Percentiles rank a stretch among this genome's conserved stretches.
Evolutionary conservation across 1,140 invertebrate genomes (phyloP).

Genomic region (Zaprionus gabonicus): DNA sequence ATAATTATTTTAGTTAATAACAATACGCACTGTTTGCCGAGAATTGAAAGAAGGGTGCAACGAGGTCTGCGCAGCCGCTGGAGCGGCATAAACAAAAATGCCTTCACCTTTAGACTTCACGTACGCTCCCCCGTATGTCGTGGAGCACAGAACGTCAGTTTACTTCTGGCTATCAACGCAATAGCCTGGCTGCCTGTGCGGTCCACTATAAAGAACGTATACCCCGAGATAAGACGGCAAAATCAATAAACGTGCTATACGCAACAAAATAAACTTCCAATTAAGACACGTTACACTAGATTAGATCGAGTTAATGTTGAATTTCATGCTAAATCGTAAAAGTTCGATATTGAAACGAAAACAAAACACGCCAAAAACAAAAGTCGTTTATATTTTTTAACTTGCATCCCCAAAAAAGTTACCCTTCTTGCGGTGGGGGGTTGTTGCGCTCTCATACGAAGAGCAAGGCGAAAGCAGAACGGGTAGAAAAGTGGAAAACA

Average conservation of each 20-base stretch:
- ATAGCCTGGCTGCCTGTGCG: slow-evolving; percentile 49
- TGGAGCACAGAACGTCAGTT: slow-evolving; percentile 57
- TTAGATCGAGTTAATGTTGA: slow-evolving; percentile 70
- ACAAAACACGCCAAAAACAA: slow-evolving; percentile 7
- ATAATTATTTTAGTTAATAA: slow-evolving; percentile 9
- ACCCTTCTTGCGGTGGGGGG: slow-evolving; percentile 41
- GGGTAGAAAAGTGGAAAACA: slow-evolving; percentile 26
- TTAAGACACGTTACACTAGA: slow-evolving; percentile 36
- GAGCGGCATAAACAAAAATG: slow-evolving; percentile 80
- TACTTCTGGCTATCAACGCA: slow-evolving; percentile 63
- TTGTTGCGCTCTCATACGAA: slow-evolving; percentile 37
- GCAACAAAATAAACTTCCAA: slow-evolving; percentile 46
- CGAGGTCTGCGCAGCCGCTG: slow-evolving; percentile 49
- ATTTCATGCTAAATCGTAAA: slow-evolving; percentile 53
- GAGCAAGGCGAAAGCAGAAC: not conserved
- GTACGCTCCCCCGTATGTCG: slow-evolving; percentile 15
- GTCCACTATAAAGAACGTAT: slow-evolving; percentile 15
- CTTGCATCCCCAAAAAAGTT: slow-evolving; percentile 40
- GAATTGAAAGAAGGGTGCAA: not conserved
- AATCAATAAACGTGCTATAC: slow-evolving; percentile 75
- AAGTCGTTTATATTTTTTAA: slow-evolving; percentile 47
- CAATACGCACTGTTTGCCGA: slow-evolving; percentile 13
- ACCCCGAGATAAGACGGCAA: slow-evolving; percentile 56
- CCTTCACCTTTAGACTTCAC: slow-evolving; percentile 57
- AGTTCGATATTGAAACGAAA: slow-evolving; percentile 2